Evolutionary conservation across 2,797 vertebrate genomes (phyloP).

Genomic region (Pogonophryne albipinna): DNA sequence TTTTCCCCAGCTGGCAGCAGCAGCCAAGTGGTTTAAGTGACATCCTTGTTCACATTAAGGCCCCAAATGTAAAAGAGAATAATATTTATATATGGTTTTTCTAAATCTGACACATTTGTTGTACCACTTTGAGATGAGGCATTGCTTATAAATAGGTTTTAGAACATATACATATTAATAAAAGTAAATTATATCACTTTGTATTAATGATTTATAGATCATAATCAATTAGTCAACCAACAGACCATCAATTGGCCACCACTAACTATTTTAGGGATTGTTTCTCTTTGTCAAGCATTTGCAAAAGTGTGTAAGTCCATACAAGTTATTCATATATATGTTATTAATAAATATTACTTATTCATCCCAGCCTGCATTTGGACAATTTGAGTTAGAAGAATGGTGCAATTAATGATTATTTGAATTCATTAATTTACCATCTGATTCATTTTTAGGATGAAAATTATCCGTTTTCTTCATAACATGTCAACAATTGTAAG

Average conservation of each 20-base stretch:
- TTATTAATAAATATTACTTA: background rate
- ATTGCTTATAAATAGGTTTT: background rate
- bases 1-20: slow-evolving; percentile 22
- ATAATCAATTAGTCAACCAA: background rate
- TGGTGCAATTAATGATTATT: too few relatives aligned
- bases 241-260: background rate
- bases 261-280: background rate
- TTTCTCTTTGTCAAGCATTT: background rate
- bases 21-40: background rate
- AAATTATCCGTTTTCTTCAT: too few relatives aligned
- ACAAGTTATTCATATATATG: background rate
- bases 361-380: background rate
- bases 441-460: too few relatives aligned
- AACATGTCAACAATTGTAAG: too few relatives aligned
- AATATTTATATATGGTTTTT: too few relatives aligned
- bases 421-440: too few relatives aligned
- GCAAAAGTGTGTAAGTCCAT: background rate
- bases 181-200: background rate
- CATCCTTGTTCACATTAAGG: slow-evolving; percentile 1
- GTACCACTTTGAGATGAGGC: background rate
- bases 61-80: background rate
- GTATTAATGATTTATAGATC: too few relatives aligned
- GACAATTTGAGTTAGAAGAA: too few relatives aligned
- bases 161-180: background rate
- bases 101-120: too few relatives aligned